Percentiles rank a stretch among this genome's conserved stretches.
phyloP scores from a whole-genome alignment of 2,797 vertebrate species.

The Apodemus agrarius region DNA sequence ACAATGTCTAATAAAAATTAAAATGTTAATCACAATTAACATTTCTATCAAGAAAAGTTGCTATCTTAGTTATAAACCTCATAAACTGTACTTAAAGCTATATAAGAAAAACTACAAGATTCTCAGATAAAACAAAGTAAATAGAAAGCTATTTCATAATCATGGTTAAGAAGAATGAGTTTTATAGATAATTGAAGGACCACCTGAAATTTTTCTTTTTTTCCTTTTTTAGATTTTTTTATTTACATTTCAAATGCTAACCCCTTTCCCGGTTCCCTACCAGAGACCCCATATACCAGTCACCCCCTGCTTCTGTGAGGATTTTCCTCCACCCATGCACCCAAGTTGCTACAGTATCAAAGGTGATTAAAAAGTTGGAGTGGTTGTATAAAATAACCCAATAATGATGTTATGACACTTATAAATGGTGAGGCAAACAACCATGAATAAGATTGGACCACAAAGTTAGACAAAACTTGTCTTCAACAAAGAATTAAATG shows the following conservation, averaged over 20 bases:
- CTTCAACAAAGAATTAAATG: neutral
- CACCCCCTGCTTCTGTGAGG: too few relatives aligned
- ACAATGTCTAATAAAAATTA: neutral
- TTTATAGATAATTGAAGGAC: neutral
- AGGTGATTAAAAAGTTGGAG: neutral
- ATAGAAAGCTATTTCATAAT: neutral
- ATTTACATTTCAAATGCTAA: too few relatives aligned
- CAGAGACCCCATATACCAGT: too few relatives aligned
- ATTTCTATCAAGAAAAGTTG: neutral
- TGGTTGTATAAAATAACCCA: neutral
- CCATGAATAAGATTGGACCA: too few relatives aligned
- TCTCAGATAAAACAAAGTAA: neutral
- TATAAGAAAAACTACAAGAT: neutral
- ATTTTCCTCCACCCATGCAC: too few relatives aligned
- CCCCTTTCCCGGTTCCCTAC: too few relatives aligned
- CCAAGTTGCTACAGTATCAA: too few relatives aligned
- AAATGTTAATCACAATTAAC: too few relatives aligned
- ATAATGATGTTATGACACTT: too few relatives aligned
- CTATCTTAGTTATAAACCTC: neutral
- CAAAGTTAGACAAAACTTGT: neutral
- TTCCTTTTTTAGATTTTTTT: too few relatives aligned
- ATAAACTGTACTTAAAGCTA: too few relatives aligned
- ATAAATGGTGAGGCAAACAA: neutral
- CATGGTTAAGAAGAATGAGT: too few relatives aligned
- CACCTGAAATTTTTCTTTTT: neutral